These are phyloP conservation scores for Polydesmus complanatus DNA, from an alignment of 2,888 invertebrate genomes.

Conservation along the genomic window DNA sequence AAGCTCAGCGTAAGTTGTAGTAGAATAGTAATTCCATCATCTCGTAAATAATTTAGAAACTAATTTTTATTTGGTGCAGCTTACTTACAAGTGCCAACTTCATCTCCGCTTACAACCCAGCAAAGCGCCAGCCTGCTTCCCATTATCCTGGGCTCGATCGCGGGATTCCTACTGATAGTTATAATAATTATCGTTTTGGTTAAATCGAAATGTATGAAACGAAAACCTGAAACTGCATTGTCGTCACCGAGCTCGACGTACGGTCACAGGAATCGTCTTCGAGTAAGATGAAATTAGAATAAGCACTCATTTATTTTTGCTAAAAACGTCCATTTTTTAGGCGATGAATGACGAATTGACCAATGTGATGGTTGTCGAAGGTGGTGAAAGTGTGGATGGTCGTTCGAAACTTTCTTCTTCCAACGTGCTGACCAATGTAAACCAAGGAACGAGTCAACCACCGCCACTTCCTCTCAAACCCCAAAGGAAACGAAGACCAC, in stretches of 20 bases:
- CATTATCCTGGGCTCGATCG: conserved; percentile 6
- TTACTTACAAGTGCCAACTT: neutral
- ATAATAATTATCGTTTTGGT: conserved; percentile 1
- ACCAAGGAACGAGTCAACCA: too few relatives aligned
- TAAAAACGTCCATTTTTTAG: too few relatives aligned
- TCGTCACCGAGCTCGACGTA: neutral
- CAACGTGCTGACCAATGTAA: too few relatives aligned
- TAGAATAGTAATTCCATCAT: neutral
- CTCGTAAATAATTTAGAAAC: neutral
- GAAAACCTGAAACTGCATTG: neutral
- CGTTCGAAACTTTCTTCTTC: neutral
- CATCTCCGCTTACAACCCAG: neutral
- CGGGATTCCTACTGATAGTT: conserved; percentile 2
- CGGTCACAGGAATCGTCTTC: neutral
- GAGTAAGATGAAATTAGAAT: too few relatives aligned
- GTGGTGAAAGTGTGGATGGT: neutral
- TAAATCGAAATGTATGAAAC: neutral
- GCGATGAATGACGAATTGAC: neutral
- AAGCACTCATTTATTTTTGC: too few relatives aligned
- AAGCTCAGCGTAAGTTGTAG: conserved; percentile 4
- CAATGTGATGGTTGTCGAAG: neutral
- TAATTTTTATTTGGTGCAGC: neutral
- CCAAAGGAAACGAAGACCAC: neutral
- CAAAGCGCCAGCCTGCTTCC: neutral
- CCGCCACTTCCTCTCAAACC: neutral